Percentiles rank a stretch among this genome's conserved stretches.
phyloP scores from a whole-genome alignment of 2,797 vertebrate genomes.

The Etheostoma nigrum region DNA sequence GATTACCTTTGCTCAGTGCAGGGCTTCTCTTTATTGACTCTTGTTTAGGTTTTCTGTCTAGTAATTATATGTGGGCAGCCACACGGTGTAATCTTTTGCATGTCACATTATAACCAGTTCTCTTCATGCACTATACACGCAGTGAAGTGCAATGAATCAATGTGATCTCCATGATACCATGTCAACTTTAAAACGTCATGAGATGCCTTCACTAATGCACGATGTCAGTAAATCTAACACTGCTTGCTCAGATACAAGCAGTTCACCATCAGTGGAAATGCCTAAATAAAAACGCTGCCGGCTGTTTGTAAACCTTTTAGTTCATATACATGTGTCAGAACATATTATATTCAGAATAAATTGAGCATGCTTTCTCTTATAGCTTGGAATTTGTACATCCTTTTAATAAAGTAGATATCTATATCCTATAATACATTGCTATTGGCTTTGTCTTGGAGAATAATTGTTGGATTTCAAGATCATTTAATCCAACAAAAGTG shows the following conservation, averaged over 20 bases:
- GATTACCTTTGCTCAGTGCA: not conserved
- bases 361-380: not conserved
- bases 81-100: not conserved
- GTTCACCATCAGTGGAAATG: conserved; percentile 17
- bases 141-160: conserved; percentile 13
- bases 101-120: conserved; percentile 14
- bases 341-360: conserved; percentile 45
- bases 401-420: conserved; percentile 13
- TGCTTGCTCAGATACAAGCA: not conserved
- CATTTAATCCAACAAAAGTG: not conserved
- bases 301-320: conserved; percentile 25
- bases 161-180: not conserved
- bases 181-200: not conserved
- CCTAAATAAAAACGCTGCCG: conserved; percentile 37
- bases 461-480: not conserved
- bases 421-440: not conserved
- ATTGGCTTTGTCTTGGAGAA: not conserved
- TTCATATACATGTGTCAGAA: conserved; percentile 40
- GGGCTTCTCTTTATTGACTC: not conserved
- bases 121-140: not conserved
- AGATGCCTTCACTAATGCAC: conserved; percentile 8
- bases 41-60: conserved; percentile 3
- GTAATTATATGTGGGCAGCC: not conserved
- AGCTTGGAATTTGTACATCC: conserved; percentile 12
- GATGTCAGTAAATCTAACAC: conserved; percentile 13